phyloP scores from a whole-genome alignment of 2,888 invertebrate genomes.

The Drosophila falleni region DNA sequence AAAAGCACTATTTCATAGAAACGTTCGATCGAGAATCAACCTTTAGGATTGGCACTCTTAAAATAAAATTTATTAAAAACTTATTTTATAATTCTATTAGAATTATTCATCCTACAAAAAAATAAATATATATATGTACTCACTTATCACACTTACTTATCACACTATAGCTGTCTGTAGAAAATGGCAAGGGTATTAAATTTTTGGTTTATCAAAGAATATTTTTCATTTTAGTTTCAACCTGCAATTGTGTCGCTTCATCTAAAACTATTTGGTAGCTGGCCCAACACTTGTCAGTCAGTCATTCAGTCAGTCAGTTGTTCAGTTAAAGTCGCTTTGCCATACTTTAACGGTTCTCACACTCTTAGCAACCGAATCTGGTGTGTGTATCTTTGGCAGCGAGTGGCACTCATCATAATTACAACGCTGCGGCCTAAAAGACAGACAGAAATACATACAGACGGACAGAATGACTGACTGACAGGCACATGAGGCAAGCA shows the following conservation, averaged over 20 bases:
- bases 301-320: constrained; percentile 33
- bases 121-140: too few species aligned
- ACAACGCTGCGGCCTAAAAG: constrained; percentile 57
- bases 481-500: constrained; percentile 51
- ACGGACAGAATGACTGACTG: constrained; percentile 51
- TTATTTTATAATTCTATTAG: too few species aligned
- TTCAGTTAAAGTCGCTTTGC: constrained; percentile 68
- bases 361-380: constrained; percentile 71
- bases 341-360: constrained; percentile 80
- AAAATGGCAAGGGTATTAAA: not conserved
- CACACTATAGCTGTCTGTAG: not conserved
- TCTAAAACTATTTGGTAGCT: constrained; percentile 66
- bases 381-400: constrained; percentile 76
- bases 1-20: too few species aligned
- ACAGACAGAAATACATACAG: constrained; percentile 42
- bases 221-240: constrained; percentile 32
- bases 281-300: constrained; percentile 55
- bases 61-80: too few species aligned
- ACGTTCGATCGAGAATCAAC: too few species aligned
- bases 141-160: too few species aligned
- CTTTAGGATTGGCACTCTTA: too few species aligned
- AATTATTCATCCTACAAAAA: too few species aligned
- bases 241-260: constrained; percentile 78
- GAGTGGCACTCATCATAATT: constrained; percentile 79
- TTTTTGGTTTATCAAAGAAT: not conserved